Percentiles rank a stretch among this genome's conserved stretches.
phyloP scores from a whole-genome alignment of 2,113 vertebrate genomes.

The Malurus melanocephalus region DNA sequence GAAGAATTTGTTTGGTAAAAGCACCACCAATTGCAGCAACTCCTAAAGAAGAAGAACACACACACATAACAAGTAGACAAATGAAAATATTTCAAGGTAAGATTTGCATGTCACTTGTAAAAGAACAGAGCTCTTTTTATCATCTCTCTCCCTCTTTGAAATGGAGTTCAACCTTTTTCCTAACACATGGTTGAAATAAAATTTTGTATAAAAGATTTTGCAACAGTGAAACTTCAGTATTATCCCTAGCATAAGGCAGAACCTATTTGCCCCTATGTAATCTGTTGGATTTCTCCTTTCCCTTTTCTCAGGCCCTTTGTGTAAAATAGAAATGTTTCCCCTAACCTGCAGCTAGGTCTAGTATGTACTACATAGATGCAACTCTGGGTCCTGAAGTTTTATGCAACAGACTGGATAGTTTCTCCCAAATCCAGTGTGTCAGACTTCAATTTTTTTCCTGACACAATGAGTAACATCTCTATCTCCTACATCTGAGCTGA shows the following conservation, averaged over 20 bases:
- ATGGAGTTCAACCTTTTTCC: background rate
- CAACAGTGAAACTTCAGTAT: background rate
- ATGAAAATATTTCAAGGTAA: background rate
- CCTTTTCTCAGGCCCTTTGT: background rate
- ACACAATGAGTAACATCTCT: background rate
- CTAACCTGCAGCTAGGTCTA: background rate
- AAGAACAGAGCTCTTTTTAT: background rate
- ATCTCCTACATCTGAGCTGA: background rate
- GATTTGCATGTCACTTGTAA: background rate
- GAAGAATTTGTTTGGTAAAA: conserved; percentile 89
- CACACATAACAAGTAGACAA: background rate
- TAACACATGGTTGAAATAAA: background rate
- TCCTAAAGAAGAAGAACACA: conserved; percentile 71
- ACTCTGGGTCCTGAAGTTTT: background rate
- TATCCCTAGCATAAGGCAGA: background rate
- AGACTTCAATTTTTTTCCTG: background rate
- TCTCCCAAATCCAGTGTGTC: background rate
- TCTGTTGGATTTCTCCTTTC: background rate
- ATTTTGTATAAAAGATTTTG: background rate
- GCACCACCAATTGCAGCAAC: conserved; percentile 91
- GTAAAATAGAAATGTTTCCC: background rate
- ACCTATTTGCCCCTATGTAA: fast-evolving
- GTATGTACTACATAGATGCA: background rate
- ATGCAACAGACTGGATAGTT: background rate
- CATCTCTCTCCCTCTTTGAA: background rate